A percentile compares a stretch with the other conserved stretches of the same genome.
Evolutionary conservation across 2,888 invertebrate species (phyloP).

Genomic region (Stenotaenia linearis): DNA sequence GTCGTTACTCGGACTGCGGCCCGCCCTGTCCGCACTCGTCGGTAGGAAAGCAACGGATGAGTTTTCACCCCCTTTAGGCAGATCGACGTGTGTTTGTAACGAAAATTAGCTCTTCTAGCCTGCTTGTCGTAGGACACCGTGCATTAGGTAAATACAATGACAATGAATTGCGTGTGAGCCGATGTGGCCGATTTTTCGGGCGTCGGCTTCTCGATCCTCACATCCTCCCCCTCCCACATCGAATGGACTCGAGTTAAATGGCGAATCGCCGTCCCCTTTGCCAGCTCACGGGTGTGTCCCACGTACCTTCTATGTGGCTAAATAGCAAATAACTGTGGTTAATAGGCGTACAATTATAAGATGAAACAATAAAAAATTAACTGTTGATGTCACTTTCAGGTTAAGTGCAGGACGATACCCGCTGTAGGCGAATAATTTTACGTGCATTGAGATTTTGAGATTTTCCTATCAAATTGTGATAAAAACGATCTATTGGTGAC

Average conservation of each 20-base stretch:
- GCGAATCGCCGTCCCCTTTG: constrained; percentile 24
- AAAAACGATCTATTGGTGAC: not conserved
- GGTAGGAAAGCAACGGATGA: constrained; percentile 17
- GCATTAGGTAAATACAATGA: constrained; percentile 3
- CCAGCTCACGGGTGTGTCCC: constrained; percentile 26
- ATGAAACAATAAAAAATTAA: constrained; percentile 1
- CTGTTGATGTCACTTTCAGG: not conserved
- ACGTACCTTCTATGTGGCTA: not conserved
- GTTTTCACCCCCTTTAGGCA: constrained; percentile 21
- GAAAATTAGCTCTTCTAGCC: constrained; percentile 16
- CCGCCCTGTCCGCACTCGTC: constrained; percentile 21
- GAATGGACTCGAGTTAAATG: constrained; percentile 26
- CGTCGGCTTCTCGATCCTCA: not conserved
- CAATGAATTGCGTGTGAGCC: not conserved
- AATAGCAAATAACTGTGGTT: not conserved
- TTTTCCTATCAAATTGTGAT: not conserved
- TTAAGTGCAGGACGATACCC: not conserved
- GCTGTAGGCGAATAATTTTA: not conserved
- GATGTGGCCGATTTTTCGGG: not conserved
- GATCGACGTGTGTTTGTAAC: not conserved
- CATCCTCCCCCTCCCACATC: constrained; percentile 9
- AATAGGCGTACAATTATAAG: not conserved
- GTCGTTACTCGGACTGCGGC: not conserved
- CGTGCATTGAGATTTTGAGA: not conserved
- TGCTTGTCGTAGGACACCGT: constrained; percentile 11